These are phyloP conservation scores for Pseudorhombus dupliciocellatus DNA, from an alignment of 2,113 vertebrate species.

Conservation along the genomic window DNA sequence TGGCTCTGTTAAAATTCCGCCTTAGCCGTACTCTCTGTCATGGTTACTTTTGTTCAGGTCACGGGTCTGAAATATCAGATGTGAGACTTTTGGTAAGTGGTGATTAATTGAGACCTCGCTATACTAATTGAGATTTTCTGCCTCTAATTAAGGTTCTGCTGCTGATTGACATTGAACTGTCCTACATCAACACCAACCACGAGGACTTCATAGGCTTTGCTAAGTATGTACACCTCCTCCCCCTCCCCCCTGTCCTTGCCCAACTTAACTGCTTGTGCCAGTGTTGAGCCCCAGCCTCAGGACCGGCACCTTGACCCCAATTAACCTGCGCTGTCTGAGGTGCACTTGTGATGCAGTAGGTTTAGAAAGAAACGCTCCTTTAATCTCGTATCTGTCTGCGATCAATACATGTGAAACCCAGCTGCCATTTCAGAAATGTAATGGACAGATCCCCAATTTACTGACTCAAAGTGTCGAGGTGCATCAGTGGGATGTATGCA, in stretches of 20 bases:
- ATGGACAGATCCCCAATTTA: background rate
- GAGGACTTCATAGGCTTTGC: constrained; percentile 99
- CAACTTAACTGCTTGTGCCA: constrained; percentile 24
- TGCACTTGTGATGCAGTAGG: constrained; percentile 16
- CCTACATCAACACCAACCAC: constrained; percentile 99
- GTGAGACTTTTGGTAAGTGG: constrained; percentile 1
- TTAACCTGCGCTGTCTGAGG: constrained; percentile 20
- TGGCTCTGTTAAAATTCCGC: background rate
- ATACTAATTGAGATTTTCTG: constrained; percentile 52
- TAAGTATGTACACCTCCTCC: constrained; percentile 84
- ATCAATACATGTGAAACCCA: background rate
- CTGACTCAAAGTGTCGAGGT: constrained; percentile 19
- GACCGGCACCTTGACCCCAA: background rate
- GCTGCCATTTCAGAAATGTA: background rate
- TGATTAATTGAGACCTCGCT: constrained; percentile 36
- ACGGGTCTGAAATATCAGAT: constrained; percentile 8
- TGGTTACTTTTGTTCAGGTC: constrained; percentile 15
- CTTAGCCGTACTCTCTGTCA: background rate
- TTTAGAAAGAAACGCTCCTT: background rate
- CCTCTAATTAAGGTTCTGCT: constrained; percentile 87
- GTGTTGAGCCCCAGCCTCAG: background rate
- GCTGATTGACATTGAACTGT: constrained; percentile 96
- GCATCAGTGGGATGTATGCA: constrained; percentile 33
- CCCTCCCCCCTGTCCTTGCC: background rate
- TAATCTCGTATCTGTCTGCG: background rate